Evolutionary conservation across 2,888 invertebrate genomes (phyloP).

Genomic region (Eremobia ochroleuca): DNA sequence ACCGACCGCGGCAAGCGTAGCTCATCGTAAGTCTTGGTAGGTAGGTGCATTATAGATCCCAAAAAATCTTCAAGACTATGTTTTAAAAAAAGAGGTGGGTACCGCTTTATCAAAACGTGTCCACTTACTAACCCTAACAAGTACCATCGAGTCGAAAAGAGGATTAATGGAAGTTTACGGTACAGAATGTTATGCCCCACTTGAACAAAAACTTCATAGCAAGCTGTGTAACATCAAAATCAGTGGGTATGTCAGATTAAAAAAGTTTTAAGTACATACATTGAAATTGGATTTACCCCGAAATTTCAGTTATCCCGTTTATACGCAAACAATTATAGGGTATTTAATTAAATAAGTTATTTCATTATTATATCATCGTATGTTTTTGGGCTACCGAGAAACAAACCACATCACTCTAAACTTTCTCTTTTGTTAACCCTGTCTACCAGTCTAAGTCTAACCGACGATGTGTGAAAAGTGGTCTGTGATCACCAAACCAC

Average conservation of each 20-base stretch:
- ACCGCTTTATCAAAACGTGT: neutral
- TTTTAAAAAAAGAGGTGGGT: neutral
- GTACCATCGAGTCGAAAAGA: neutral
- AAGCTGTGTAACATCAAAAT: neutral
- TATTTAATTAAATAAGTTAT: slow-evolving; percentile 54
- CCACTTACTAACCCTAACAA: neutral
- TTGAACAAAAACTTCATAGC: neutral
- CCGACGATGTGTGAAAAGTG: neutral
- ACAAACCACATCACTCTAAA: neutral
- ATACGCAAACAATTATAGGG: slow-evolving; percentile 3
- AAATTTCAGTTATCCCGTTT: neutral
- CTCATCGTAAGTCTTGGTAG: neutral
- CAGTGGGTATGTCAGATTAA: slow-evolving; percentile 15
- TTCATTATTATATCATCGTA: slow-evolving; percentile 12
- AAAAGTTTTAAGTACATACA: slow-evolving; percentile 41
- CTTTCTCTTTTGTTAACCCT: neutral
- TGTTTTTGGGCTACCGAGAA: slow-evolving; percentile 3
- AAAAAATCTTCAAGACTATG: neutral
- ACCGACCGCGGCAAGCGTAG: no score
- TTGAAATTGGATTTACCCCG: slow-evolving; percentile 1
- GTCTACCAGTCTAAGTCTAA: neutral
- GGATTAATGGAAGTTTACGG: neutral
- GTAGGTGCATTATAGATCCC: neutral
- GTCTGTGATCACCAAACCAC: neutral
- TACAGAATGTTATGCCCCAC: neutral